phyloP scores from a whole-genome alignment of 2,797 vertebrate species.

The Taenioides sp. region DNA sequence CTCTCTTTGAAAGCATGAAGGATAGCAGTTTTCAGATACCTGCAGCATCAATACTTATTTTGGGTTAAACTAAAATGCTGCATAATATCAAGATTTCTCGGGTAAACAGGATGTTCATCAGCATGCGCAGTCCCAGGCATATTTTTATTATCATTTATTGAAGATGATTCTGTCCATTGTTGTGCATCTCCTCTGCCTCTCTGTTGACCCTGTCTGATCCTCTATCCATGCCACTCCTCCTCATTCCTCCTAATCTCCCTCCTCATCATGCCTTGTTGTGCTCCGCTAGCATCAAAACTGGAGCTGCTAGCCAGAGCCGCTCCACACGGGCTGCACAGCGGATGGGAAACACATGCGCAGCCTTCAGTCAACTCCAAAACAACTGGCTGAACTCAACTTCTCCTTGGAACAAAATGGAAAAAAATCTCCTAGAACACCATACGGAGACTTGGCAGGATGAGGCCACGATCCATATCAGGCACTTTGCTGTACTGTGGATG shows the following conservation, averaged over 20 bases:
- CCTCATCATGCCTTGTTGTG: conserved; percentile 41
- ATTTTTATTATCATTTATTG: background rate
- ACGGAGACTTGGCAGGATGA: conserved; percentile 52
- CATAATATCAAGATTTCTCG: too few relatives aligned
- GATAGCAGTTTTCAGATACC: too few relatives aligned
- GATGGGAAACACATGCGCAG: conserved; percentile 79
- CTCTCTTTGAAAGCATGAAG: too few relatives aligned
- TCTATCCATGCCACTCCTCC: conserved; percentile 33
- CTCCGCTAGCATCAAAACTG: conserved; percentile 44
- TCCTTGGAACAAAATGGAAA: conserved; percentile 34
- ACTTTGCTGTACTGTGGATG: conserved; percentile 39
- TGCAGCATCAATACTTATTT: background rate
- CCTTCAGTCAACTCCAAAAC: conserved; percentile 56
- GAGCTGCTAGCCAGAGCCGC: conserved; percentile 62
- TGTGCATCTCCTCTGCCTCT: conserved; percentile 23
- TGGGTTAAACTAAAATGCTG: background rate
- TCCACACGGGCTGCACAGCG: conserved; percentile 58
- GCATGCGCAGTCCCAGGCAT: background rate
- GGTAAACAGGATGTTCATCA: background rate
- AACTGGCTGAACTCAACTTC: conserved; percentile 53
- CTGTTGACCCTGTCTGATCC: conserved; percentile 41
- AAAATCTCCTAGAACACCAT: conserved; percentile 49
- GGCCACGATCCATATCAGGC: conserved; percentile 47
- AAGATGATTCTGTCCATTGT: conserved; percentile 19
- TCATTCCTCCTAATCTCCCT: conserved; percentile 37